Percentiles rank a stretch among this genome's conserved stretches.
phyloP scores from a whole-genome alignment of 1,140 invertebrate species.

The Yoshiicerus persimilis region DNA sequence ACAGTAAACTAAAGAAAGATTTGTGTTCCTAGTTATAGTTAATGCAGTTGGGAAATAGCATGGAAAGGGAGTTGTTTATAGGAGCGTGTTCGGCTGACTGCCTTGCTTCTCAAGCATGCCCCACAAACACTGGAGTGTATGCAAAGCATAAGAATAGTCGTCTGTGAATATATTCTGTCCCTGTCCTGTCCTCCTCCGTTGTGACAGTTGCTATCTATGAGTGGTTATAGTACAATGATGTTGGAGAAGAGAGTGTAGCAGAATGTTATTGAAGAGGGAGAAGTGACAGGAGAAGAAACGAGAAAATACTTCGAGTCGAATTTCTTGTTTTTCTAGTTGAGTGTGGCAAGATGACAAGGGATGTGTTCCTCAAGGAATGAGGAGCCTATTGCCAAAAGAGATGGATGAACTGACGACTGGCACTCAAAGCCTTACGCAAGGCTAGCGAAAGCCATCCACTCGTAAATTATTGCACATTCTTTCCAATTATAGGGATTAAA shows the following conservation, averaged over 20 bases:
- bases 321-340: not conserved
- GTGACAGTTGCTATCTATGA: not conserved
- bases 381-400: not conserved
- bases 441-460: not conserved
- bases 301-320: not conserved
- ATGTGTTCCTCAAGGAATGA: not conserved
- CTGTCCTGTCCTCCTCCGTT: not conserved
- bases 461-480: not conserved
- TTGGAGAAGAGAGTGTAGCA: not conserved
- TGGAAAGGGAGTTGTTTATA: too few species aligned
- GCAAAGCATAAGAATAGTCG: not conserved
- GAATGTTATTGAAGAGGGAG: too few species aligned
- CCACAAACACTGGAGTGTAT: not conserved
- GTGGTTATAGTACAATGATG: not conserved
- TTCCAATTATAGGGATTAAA: too few species aligned
- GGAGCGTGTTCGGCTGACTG: not conserved
- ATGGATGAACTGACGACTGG: not conserved
- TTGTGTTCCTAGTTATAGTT: not conserved
- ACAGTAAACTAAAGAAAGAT: not conserved
- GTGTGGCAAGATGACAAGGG: not conserved
- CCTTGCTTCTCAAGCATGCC: not conserved
- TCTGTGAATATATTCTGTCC: not conserved
- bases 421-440: not conserved
- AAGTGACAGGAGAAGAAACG: not conserved
- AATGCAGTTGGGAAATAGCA: not conserved